Evolutionary conservation across 2,113 vertebrate genomes (phyloP), one percentile per base, ranked within the genome.

Genomic region (Octodon degus): DNA sequence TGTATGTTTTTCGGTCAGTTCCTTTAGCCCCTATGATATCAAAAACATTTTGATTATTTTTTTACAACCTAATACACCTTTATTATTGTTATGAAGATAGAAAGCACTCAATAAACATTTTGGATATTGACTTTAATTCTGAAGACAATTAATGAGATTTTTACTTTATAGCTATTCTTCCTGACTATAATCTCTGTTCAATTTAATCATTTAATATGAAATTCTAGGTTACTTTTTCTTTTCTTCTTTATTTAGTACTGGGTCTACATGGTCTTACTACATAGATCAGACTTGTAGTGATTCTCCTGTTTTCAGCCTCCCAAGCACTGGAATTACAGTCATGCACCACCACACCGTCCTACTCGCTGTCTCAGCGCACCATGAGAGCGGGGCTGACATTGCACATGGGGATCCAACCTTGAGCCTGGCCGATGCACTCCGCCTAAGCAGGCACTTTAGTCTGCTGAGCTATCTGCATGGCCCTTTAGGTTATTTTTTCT

Each of bases 201-300:
- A 58, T 30, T 50, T 94, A 91, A 86, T 40, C 25, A 50, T 89
- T 88, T 43, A 16, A 83, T 53, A 47, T 91, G 25, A 96, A 83
- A 19, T 89, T 92, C 19, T 77, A 72, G 25, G 20, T 47, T 67
- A 6, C 95, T 89, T 85, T 94, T 92, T 30, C 89, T 63, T 96
- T 89, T 85, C 92, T 93, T 30, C 86, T 63, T 50, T 50, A 50
- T 50, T 9, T 50, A 50, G 50, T 50, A 50, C 50, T 11, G 50
- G 50, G 50, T 12, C 11, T 50, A 50, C 50, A 50, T 1, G 7
- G 50, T 50, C 11, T 50, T 1, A 50, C 50, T 50, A 50, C 50
- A 50, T 6, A 50, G 50, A 50, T 50, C 50, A 50, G 50, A 50
- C 50, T 12, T 2, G 11, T 50, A 50, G 50, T 50, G 50, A 50